Conservation (phyloP, 2,797 vertebrate genomes). For the Sarcoramphus papa region DNA sequence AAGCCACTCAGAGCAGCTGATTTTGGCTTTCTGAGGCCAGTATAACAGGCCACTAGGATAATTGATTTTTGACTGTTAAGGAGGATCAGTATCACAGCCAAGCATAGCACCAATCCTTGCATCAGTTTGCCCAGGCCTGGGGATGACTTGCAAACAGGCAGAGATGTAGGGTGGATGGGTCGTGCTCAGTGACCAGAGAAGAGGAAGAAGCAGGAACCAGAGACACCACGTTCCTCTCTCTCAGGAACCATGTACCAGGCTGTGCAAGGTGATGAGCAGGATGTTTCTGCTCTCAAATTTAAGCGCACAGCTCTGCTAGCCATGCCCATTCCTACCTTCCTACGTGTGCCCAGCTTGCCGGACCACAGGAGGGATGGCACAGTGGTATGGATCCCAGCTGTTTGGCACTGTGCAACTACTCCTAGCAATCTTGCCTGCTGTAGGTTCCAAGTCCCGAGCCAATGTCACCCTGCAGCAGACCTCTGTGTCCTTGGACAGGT, state of each 20-base stretch:
- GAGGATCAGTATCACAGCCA: not conserved
- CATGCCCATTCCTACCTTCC: not conserved
- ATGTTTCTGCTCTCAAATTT: rapidly evolving
- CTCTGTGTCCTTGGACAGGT: not conserved
- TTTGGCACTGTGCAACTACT: not conserved
- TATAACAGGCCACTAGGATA: not conserved
- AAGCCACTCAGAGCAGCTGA: not conserved
- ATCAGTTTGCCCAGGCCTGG: not conserved
- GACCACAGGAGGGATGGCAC: not conserved
- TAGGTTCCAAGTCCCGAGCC: not conserved
- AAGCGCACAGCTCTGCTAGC: not conserved
- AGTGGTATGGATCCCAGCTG: not conserved
- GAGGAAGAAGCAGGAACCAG: not conserved
- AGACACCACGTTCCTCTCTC: rapidly evolving
- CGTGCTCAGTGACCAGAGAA: not conserved
- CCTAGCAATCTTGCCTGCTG: not conserved
- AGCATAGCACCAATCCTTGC: not conserved
- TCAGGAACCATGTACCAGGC: not conserved
- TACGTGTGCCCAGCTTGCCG: rapidly evolving
- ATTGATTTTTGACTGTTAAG: not conserved
- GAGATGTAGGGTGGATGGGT: not conserved
- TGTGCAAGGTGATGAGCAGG: not conserved
- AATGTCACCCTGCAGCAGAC: not conserved
- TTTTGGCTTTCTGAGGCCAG: not conserved
- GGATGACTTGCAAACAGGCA: not conserved